Evolutionary conservation across 2,113 vertebrate species (phyloP), one percentile per base, ranked within the genome.

Genomic region (Argyrosomus japonicus): DNA sequence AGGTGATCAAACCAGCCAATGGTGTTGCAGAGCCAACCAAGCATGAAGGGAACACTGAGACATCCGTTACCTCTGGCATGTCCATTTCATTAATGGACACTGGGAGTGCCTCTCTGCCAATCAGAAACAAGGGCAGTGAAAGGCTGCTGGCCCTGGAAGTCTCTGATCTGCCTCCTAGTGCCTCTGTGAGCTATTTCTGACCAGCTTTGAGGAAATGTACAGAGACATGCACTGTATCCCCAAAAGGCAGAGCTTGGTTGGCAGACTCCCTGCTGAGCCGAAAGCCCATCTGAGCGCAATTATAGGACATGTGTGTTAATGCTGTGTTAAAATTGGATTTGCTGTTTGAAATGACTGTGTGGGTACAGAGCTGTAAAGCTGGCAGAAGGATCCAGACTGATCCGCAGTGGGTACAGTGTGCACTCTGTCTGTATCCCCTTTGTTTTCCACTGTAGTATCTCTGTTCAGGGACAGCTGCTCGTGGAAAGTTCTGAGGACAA

Each of bases 401-500:
- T 92, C 85, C 77, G 88, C 72, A 83, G 72, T 36, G 57, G 45
- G 36, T 62, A 27, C 8, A 58, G 58, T 69, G 82, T 36, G 61
- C 75, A 2, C 70, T 62, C 82, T 68, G 78, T 77, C 70, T 84
- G 74, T 75, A 21, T 62, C 64, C 64, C 54, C 63, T 79, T 88
- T 92, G 84, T 88, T 70, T 58, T 12, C 29, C 64, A 75, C 67
- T 69, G 65, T 58, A 75, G 78, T 70, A 60, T 87, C 75, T 71
- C 73, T 88, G 86, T 84, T 87, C 83, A 77, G 77, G 43, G 76
- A 80, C 83, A 89, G 83, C 71, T 68, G 83, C 61, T 72, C 23
- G 68, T 89, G 91, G 91, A 93, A 89, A 69, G 76, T 91, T 91
- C 89, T 25, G 50, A 73, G 63, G 54, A 92, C 89, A 93, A 94